Base-by-base conservation (phyloP, 2,797 vertebrate species). In the Melanotaenia pygmaea region DNA sequence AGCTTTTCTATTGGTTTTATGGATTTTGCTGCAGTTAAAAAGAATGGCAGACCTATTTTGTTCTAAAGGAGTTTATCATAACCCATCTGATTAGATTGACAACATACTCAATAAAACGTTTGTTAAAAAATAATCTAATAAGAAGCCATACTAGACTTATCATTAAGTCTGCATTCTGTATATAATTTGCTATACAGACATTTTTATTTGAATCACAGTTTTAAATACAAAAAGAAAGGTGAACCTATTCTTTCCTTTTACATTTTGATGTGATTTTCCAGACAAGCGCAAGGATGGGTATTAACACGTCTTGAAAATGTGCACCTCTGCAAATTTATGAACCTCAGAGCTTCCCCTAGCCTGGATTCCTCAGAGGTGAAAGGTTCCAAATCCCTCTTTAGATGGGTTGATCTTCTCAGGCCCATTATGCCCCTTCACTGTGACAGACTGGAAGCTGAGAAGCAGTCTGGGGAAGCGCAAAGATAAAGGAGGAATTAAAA, bases 1-100 rank as follows among this genome's bases (percentile, higher is more conserved):
- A 94, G 92, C 94, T 94, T 94, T 86, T 93, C 88, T 89, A 93
- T 95, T 93, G 94, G 93, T 92, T 96, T 97, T 95, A 96, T 94
- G 93, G 95, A 96, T 96, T 92, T 93, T 93, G 93, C 90, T 81
- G 81, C 82, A 84, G 86, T 92, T 91, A 92, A 94, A 86, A 94
- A 94, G 90, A 96, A 95, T 64, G 76, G 76, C 34, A 80, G 78
- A 58, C 66, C 76, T 73, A 82, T 86, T 84, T 75, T 81, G 57
- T 73, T 85, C 68, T 77, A 45, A 88, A 82, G 71, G 83, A 92
- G 87, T 93, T 93, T 89, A 94, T 94, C 86, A 92, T 85, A 84
- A 80, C 66, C 83, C 80, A 64, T 82, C 85, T 90, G 90, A 92
- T 89, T 92, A 85, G 81, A 90, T 84, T 91, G 89, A 87, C 89